Evolutionary conservation across 2,113 vertebrate genomes (phyloP).

Genomic region (Pandion haliaetus): DNA sequence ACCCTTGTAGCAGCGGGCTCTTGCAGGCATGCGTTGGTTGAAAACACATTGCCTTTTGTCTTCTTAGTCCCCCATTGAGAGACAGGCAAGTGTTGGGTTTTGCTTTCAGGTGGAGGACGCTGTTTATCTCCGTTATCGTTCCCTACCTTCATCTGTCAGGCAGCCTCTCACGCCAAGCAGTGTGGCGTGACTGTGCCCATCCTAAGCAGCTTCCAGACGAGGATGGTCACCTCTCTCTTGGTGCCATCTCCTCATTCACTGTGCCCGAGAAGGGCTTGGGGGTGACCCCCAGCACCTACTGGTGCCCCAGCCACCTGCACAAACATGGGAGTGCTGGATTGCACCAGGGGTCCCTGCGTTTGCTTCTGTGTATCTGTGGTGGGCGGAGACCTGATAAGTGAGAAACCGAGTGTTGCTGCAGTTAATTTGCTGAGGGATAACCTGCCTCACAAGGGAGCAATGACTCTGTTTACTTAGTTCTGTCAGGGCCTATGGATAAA

Average conservation of each 20-base stretch:
- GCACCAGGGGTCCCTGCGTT: rapidly evolving
- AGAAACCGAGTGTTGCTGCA: neutral
- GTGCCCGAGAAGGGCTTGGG: neutral
- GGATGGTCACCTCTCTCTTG: neutral
- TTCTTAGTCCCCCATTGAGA: neutral
- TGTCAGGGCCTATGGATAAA: neutral
- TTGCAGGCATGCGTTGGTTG: neutral
- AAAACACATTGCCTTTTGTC: neutral
- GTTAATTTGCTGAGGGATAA: neutral
- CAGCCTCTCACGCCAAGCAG: neutral
- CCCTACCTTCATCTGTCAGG: neutral
- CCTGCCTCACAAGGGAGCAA: neutral
- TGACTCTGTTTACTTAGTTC: neutral
- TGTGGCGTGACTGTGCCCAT: rapidly evolving
- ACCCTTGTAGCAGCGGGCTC: neutral
- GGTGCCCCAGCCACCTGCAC: neutral
- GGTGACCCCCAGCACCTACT: neutral
- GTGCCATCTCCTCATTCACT: rapidly evolving
- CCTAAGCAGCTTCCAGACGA: neutral
- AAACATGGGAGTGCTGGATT: neutral
- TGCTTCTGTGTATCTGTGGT: neutral
- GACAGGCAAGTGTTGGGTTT: neutral
- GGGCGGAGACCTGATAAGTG: neutral
- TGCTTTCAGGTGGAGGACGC: neutral
- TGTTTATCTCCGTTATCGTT: rapidly evolving